phyloP scores from a whole-genome alignment of 30 jellyfish, hydroid and myxozoan species.

The Morbakka virulenta region DNA sequence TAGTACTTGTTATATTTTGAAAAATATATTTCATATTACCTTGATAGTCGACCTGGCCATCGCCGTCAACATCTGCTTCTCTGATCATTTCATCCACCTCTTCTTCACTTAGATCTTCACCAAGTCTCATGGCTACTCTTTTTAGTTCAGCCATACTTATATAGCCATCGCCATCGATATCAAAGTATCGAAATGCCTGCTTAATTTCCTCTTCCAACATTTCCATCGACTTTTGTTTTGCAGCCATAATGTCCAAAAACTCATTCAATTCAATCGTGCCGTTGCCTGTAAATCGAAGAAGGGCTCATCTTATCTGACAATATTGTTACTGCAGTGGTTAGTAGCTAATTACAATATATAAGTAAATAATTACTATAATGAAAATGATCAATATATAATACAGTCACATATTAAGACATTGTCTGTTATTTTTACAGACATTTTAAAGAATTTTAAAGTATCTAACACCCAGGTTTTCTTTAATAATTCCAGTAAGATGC shows the following conservation, averaged over 20 bases:
- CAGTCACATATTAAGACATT: too few relatives aligned
- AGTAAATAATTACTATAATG: too few relatives aligned
- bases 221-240: constrained; percentile 47
- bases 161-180: constrained; percentile 84
- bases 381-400: too few relatives aligned
- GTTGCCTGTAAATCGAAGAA: constrained; percentile 40
- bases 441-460: too few relatives aligned
- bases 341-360: too few relatives aligned
- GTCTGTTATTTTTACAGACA: too few relatives aligned
- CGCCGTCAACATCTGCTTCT: constrained; percentile 91
- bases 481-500: too few relatives aligned
- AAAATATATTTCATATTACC: too few relatives aligned
- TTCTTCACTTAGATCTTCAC: constrained; percentile 76
- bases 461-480: too few relatives aligned
- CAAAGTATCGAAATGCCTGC: constrained; percentile 73
- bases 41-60: constrained; percentile 76
- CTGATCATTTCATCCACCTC: constrained; percentile 86
- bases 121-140: constrained; percentile 62
- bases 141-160: constrained; percentile 69
- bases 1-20: too few relatives aligned
- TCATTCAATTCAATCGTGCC: constrained; percentile 61
- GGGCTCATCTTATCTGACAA: neutral
- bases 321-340: neutral
- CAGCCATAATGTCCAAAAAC: constrained; percentile 73
- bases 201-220: constrained; percentile 66